A percentile compares a stretch with the other conserved stretches of the same genome.
phyloP scores from a whole-genome alignment of 2,797 vertebrate genomes.

The Eidolon dupreanum region DNA sequence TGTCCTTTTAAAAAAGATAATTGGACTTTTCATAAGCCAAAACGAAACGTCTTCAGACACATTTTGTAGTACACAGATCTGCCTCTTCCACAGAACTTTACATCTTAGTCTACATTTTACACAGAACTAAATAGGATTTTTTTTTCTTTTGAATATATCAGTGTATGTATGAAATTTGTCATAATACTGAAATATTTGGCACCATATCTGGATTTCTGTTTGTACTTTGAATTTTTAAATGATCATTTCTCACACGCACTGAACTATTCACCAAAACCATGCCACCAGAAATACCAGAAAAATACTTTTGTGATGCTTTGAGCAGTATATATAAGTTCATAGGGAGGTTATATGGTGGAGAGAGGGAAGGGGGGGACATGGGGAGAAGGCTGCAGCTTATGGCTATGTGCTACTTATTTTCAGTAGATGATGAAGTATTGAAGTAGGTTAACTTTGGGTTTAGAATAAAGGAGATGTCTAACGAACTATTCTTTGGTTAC shows the following conservation, averaged over 20 bases:
- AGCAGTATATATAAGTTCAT: background rate
- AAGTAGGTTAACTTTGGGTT: slow-evolving; percentile 28
- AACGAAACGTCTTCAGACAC: slow-evolving; percentile 62
- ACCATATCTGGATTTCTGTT: slow-evolving; percentile 74
- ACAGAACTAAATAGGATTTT: background rate
- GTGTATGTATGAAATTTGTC: slow-evolving; percentile 72
- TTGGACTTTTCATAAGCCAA: slow-evolving; percentile 75
- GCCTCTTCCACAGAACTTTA: slow-evolving; percentile 8
- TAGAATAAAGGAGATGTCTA: slow-evolving; percentile 67
- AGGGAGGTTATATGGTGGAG: slow-evolving; percentile 3
- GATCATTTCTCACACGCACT: slow-evolving; percentile 2
- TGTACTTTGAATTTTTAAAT: slow-evolving; percentile 70
- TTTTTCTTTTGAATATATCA: slow-evolving; percentile 41
- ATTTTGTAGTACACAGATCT: slow-evolving; percentile 41
- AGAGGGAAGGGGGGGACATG: background rate
- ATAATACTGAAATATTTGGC: slow-evolving; percentile 74
- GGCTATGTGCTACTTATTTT: background rate
- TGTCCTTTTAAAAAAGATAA: slow-evolving; percentile 65
- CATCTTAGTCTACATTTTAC: background rate
- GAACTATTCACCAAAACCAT: slow-evolving; percentile 45
- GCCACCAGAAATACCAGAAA: slow-evolving; percentile 38
- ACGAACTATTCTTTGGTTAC: slow-evolving; percentile 59
- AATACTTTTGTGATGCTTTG: background rate
- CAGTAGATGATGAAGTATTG: slow-evolving; percentile 1
- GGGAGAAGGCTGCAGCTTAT: background rate